Evolutionary conservation across 2,113 vertebrate species (phyloP).

Genomic region (Nannospalax galili): DNA sequence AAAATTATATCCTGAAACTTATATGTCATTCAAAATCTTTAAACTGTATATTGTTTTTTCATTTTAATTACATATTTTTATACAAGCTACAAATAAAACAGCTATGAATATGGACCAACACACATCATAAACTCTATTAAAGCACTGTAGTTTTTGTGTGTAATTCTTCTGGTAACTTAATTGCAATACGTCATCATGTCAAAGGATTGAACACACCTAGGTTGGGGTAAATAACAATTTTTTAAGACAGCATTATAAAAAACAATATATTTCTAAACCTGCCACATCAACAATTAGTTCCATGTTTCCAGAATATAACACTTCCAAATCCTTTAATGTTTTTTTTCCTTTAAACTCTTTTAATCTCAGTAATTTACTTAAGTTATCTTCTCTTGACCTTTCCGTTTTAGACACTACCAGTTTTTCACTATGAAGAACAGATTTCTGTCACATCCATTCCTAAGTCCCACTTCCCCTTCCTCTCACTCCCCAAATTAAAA

Average conservation of each 20-base stretch:
- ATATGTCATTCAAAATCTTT: not conserved
- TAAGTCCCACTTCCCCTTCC: not conserved
- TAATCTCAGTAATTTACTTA: slow-evolving; percentile 18
- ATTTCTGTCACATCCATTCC: not conserved
- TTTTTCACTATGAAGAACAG: not conserved
- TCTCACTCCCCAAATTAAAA: not conserved
- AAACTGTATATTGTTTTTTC: not conserved
- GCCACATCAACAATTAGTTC: no score
- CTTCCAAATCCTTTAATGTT: not conserved
- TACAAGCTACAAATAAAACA: not conserved
- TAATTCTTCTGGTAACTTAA: not conserved
- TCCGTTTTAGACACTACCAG: not conserved
- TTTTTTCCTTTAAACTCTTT: not conserved
- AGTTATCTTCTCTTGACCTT: slow-evolving; percentile 15
- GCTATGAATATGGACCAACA: not conserved
- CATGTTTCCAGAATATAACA: not conserved
- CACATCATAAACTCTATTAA: not conserved
- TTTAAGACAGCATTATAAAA: not conserved
- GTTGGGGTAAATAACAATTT: not conserved
- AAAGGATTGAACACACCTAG: not conserved
- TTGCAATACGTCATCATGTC: not conserved
- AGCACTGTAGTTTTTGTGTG: not conserved
- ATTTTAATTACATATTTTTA: not conserved
- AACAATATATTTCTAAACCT: not conserved
- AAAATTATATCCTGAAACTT: not conserved